Evolutionary conservation across 2,113 vertebrate genomes (phyloP), one percentile per base, ranked within the genome.

Genomic region (Zosterops borbonicus): DNA sequence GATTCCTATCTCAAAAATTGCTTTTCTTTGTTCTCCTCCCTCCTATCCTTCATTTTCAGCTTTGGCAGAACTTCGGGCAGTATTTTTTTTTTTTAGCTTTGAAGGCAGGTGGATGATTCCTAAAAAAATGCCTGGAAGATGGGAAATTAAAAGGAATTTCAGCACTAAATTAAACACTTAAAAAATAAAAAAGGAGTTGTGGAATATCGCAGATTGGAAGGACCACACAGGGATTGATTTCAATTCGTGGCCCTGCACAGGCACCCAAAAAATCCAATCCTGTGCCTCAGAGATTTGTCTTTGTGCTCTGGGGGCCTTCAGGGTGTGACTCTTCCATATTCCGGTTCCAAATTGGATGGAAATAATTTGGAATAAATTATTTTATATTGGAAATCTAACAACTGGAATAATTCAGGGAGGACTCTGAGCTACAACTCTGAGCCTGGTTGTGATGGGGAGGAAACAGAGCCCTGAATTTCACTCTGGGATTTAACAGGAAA

Each of bases 401-500:
- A 1, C 3, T 35, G 44, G 23, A 60, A 28, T 28, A 62, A 37
- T 37, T 8, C 14, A 73, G 21, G 56, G 6, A 29, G 3, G 4
- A 28, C 63, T 55, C 19, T 7, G 24, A 28, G 21, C 47, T 39
- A 23, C 29, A 28, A 24, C 4, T 35, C 13, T 28, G 22, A 12
- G 13, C 17, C 14, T 1, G 25, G 17, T 29, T 60, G 7, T 83
- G 12, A 3, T 9, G 18, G 15, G 14, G 12, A 8, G 9, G 15
- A 24, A 18, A 90, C 14, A 23, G 7, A 89, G 5, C 6, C 28
- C 39, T 4, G 5, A 22, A 73, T 7, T 17, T 35, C 37, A 10
- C 0, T 0, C 5, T 2, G 28, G 22, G 21, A 7, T 0, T 21
- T 2, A 14, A 44, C 23, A 91, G 15, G 11, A 78, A 79, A 37